Conservation (phyloP, 2,113 vertebrate species). For the Actenoides lindsayi region DNA sequence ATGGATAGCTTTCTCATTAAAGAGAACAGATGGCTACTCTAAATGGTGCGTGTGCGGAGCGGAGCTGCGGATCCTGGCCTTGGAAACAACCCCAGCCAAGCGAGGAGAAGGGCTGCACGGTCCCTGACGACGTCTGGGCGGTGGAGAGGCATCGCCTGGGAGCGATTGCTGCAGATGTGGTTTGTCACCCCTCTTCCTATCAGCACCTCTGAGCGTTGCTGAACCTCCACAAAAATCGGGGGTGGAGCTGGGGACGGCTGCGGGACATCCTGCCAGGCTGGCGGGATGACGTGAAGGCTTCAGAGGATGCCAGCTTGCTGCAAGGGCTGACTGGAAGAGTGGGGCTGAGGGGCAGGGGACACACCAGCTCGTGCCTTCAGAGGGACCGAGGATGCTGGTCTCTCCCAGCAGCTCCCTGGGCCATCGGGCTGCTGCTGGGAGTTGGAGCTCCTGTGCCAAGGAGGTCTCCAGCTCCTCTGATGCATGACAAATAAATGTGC, state of each 20-base stretch:
- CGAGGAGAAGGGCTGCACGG: neutral
- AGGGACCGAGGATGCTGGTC: neutral
- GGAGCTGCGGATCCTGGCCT: accelerated
- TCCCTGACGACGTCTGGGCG: neutral
- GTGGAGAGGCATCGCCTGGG: neutral
- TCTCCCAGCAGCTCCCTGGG: neutral
- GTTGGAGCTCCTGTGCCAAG: neutral
- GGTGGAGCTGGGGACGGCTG: accelerated
- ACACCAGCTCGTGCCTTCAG: accelerated
- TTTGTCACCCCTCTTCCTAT: neutral
- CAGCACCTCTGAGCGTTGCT: neutral
- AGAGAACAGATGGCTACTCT: slow-evolving; percentile 54
- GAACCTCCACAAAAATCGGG: accelerated
- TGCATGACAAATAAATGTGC: slow-evolving; percentile 1
- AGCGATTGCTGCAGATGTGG: neutral
- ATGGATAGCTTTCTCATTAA: slow-evolving; percentile 49
- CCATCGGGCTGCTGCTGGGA: neutral
- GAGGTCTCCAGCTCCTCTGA: slow-evolving; percentile 24
- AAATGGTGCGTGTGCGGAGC: neutral
- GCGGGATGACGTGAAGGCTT: neutral
- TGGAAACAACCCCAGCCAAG: neutral
- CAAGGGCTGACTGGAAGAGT: neutral
- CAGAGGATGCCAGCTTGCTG: accelerated
- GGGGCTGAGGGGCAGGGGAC: neutral
- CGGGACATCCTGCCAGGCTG: accelerated